phyloP scores from a whole-genome alignment of 2,113 vertebrate genomes.

The Misgurnus anguillicaudatus region DNA sequence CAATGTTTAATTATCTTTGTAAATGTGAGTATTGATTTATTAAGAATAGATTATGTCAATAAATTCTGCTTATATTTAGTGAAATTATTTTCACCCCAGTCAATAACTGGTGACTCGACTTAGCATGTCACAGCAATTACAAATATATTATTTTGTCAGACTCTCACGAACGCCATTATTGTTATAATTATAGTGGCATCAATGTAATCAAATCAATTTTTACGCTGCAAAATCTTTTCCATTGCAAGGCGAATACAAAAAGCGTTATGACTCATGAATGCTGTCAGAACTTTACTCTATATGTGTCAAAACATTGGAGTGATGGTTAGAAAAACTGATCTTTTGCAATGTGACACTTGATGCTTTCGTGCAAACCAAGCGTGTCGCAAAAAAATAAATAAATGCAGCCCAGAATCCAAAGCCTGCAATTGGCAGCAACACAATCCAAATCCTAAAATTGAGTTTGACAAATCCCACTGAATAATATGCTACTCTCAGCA shows the following conservation, averaged over 20 bases:
- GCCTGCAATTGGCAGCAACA: background rate
- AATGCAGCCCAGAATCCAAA: conserved; percentile 20
- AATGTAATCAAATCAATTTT: conserved; percentile 37
- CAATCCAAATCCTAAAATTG: conserved; percentile 69
- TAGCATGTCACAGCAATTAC: conserved; percentile 60
- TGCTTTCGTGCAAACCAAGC: background rate
- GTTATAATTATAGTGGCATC: conserved; percentile 47
- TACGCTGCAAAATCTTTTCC: conserved; percentile 3
- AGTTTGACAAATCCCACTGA: conserved; percentile 55
- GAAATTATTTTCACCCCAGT: background rate
- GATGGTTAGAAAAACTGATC: background rate
- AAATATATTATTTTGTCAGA: conserved; percentile 55
- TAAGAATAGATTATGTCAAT: conserved; percentile 8
- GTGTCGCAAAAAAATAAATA: background rate
- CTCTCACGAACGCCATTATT: conserved; percentile 44
- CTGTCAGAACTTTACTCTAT: conserved; percentile 3
- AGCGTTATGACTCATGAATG: conserved; percentile 24
- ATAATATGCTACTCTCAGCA: conserved; percentile 63
- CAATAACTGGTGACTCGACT: conserved; percentile 34
- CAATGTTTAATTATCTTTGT: background rate
- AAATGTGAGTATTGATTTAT: background rate
- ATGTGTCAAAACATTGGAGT: background rate
- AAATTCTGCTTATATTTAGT: background rate
- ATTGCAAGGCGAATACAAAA: conserved; percentile 37
- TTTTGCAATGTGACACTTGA: background rate